Evolutionary conservation across 2,113 vertebrate genomes (phyloP), one percentile per base, ranked within the genome.

Genomic region (Notothenia rossii): DNA sequence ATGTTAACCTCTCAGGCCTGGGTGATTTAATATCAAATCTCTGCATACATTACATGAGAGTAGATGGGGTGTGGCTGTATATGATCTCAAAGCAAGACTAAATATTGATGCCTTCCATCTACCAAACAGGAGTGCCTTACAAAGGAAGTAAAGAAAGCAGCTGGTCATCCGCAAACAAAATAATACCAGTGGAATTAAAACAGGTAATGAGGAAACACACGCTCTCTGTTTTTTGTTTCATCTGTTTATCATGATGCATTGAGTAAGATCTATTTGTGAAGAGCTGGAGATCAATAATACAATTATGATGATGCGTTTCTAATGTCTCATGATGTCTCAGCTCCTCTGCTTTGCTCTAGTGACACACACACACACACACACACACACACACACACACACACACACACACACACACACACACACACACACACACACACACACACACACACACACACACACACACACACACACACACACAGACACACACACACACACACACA

Each of bases 31-130:
- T 73, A 45, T 55, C 25, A 65, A 71, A 69, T 51, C 59, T 67
- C 33, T 77, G 69, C 65, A 64, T 82, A 64, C 63, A 81, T 60
- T 55, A 61, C 69, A 22, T 33, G 20, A 64, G 36, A 60, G 43
- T 40, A 7, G 48, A 36, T 43, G 1, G 58, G 29, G 49, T 71
- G 53, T 48, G 15, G 45, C 18, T 61, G 22, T 33, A 18, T 33
- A 43, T 71, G 17, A 49, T 71, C 10, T n/a, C 43, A 29, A 36
- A 36, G n/a, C 2, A 12, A 25, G 20, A 14, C 5, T 29, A 50
- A 71, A 78, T 75, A 51, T 70, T 46, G 48, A 40, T 71, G 18
- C 72, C 29, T 29, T 43, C 15, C 3, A 7, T 40, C 36, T 40
- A 45, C 8, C n/a, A 2, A 59, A 45, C 2, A 8, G 20, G 0